Evolutionary conservation across 1,140 invertebrate genomes (phyloP).

Genomic region (Mycetomoellerius zeteki): DNA sequence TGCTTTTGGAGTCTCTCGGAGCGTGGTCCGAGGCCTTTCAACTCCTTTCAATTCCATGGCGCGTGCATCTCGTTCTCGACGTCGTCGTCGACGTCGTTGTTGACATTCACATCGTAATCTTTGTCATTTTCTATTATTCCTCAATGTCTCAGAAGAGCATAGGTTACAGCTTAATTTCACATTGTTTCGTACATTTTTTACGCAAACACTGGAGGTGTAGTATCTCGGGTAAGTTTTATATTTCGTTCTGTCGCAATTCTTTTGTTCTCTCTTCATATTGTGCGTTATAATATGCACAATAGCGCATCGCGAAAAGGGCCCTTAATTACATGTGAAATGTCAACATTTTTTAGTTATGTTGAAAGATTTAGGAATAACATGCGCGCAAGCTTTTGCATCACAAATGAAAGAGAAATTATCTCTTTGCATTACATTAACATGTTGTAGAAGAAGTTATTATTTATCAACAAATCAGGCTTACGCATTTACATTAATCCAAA

Average conservation of each 20-base stretch:
- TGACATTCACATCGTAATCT: constrained; percentile 53
- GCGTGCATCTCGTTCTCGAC: constrained; percentile 74
- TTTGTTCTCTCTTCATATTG: constrained; percentile 10
- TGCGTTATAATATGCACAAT: constrained; percentile 1
- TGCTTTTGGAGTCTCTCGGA: constrained; percentile 80
- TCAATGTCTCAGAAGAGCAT: constrained; percentile 47
- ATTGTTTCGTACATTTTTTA: constrained; percentile 34
- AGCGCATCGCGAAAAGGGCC: background rate
- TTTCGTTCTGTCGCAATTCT: constrained; percentile 3
- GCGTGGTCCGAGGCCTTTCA: constrained; percentile 79
- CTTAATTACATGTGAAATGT: constrained; percentile 52
- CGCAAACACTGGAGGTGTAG: background rate
- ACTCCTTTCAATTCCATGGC: constrained; percentile 78
- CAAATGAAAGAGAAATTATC: constrained; percentile 1
- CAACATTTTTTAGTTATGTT: constrained; percentile 32
- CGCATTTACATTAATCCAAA: background rate
- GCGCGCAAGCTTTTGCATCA: background rate
- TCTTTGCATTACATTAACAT: background rate
- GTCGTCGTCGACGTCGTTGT: constrained; percentile 40
- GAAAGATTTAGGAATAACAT: constrained; percentile 11
- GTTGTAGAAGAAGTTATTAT: constrained; percentile 1
- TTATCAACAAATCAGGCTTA: constrained; percentile 9
- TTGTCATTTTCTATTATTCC: constrained; percentile 60
- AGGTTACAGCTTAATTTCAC: constrained; percentile 54
- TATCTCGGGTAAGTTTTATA: constrained; percentile 17